Conservation (phyloP, 1,140 invertebrate genomes). For the Penaeus indicus region DNA sequence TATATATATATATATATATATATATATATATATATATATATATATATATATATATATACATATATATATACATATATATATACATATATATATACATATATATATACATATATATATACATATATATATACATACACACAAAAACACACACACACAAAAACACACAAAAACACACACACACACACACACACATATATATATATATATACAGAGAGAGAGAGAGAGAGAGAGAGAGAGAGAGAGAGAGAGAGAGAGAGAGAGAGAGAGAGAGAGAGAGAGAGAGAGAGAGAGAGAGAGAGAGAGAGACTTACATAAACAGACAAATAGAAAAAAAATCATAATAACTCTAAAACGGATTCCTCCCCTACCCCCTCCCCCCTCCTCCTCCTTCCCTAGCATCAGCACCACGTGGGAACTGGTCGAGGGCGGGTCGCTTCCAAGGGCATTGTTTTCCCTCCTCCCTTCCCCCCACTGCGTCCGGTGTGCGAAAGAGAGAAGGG, state of each 20-base stretch:
- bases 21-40: too few species aligned
- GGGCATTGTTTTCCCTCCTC: too few species aligned
- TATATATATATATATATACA: too few species aligned
- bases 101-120: not conserved
- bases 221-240: slow-evolving; percentile 35
- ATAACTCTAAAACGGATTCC: too few species aligned
- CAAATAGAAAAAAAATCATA: slow-evolving; percentile 66
- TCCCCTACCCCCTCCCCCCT: too few species aligned
- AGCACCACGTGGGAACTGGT: too few species aligned
- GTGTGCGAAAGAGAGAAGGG: slow-evolving; percentile 69
- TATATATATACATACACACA: not conserved
- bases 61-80: too few species aligned
- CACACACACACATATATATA: not conserved
- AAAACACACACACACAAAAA: not conserved
- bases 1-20: too few species aligned
- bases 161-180: not conserved
- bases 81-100: too few species aligned
- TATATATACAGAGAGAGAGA: too few species aligned
- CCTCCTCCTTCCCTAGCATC: too few species aligned
- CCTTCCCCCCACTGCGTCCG: slow-evolving; percentile 47
- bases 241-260: slow-evolving; percentile 17
- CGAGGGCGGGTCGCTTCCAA: too few species aligned
- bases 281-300: slow-evolving; percentile 34
- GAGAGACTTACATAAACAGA: slow-evolving; percentile 9
- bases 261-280: slow-evolving; percentile 34